phyloP scores from a whole-genome alignment of 2,113 vertebrate genomes.

The Cinclus mexicanus region DNA sequence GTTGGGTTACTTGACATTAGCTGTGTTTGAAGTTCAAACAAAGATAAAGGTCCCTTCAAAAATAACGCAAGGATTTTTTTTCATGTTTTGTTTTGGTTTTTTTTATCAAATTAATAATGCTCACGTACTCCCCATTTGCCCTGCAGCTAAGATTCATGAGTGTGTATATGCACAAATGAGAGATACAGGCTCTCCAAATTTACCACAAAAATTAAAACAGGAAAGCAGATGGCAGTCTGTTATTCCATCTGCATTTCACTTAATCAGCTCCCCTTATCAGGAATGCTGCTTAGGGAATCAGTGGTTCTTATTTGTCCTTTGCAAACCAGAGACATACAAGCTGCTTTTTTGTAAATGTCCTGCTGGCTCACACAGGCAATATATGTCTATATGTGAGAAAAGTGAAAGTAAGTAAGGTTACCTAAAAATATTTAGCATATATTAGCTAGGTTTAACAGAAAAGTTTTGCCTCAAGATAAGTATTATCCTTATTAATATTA shows the following conservation, averaged over 20 bases:
- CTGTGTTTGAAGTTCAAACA: conserved; percentile 45
- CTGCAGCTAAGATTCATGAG: conserved; percentile 11
- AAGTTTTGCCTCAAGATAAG: neutral
- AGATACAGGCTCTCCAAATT: neutral
- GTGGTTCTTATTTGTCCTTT: neutral
- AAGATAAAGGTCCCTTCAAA: conserved; percentile 45
- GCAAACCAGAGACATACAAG: neutral
- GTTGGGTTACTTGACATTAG: conserved; percentile 25
- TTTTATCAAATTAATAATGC: conserved; percentile 49
- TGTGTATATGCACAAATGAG: neutral
- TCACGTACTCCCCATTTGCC: neutral
- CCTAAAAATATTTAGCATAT: neutral
- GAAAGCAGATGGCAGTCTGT: conserved; percentile 53
- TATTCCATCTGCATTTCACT: conserved; percentile 35
- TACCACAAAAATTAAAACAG: conserved; percentile 49
- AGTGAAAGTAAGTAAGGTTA: neutral
- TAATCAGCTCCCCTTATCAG: conserved; percentile 42
- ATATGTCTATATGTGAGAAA: neutral
- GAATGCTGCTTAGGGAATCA: conserved; percentile 19
- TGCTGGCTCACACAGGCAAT: neutral
- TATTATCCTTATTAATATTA: neutral
- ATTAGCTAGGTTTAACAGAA: neutral
- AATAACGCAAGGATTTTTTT: conserved; percentile 20
- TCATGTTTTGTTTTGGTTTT: conserved; percentile 21
- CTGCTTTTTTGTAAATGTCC: neutral